A percentile compares a stretch with the other conserved stretches of the same genome.
Conservation (phyloP, 2,113 vertebrate species). For the Condylura cristata region DNA sequence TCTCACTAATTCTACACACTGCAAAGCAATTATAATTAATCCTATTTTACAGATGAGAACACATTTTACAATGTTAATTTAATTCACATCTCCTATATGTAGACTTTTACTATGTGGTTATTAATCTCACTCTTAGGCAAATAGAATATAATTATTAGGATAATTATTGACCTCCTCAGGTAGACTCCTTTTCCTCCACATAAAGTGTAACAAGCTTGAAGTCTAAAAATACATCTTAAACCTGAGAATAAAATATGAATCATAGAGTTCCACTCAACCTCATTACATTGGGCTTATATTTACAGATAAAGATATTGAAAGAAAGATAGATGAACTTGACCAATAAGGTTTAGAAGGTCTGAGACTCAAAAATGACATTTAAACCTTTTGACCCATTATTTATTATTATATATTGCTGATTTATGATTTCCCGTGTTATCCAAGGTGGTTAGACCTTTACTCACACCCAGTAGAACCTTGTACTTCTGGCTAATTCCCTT, state of each 20-base stretch:
- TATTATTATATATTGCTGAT: background rate
- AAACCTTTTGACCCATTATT: background rate
- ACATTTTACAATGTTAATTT: background rate
- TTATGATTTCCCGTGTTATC: background rate
- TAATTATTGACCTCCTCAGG: background rate
- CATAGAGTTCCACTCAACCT: background rate
- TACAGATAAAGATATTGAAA: background rate
- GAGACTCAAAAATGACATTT: background rate
- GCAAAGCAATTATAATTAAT: constrained; percentile 4
- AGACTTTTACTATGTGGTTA: background rate
- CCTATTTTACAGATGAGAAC: constrained; percentile 46
- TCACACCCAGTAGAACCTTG: background rate
- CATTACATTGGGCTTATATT: background rate
- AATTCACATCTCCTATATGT: background rate
- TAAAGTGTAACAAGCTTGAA: background rate
- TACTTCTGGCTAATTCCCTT: background rate
- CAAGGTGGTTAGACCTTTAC: background rate
- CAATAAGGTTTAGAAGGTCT: background rate
- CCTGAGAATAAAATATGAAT: background rate
- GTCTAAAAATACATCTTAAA: background rate
- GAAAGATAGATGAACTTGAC: background rate
- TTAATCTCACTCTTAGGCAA: constrained; percentile 10
- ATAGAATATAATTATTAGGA: background rate
- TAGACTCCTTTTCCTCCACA: background rate
- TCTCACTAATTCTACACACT: background rate